Base-by-base conservation (phyloP, 2,797 vertebrate genomes). In the Poecilia velifera region DNA sequence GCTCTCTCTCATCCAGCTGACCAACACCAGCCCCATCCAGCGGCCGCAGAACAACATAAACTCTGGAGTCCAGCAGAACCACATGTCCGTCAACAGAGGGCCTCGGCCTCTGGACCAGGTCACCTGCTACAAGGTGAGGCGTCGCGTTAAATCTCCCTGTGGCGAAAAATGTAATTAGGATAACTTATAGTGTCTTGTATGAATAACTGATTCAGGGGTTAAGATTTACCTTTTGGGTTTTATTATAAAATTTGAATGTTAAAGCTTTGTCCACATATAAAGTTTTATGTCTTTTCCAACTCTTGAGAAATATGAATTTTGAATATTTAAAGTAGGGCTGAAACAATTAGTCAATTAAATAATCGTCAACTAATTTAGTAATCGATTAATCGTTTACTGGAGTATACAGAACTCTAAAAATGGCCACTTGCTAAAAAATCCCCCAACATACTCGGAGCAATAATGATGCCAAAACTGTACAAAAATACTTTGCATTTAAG, bases 41-140 rank as follows among this genome's bases (percentile, higher is more conserved):
- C 97, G 97, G 86, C 94, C 94, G 76, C 97, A 96, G 76, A 97
- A 98, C 90, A 96, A 97, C 95, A 94, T 90, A 2, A 95, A 96
- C 28, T 10, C 72, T 3, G 6, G 1, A 2, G 0, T 14, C 43
- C 92, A 84, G 14, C 92, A 93, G 49, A 97, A 96, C 84, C 96
- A 97, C 95, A 96, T 96, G 78, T 88, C 93, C 8, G 93, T 96
- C 76, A 97, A 97, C 93, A 96, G 98, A 90, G 98, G 98, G 55
- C 97, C 98, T 62, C 96, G 98, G 72, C 98, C 98, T 0, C 87
- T 99, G 93, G 98, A 99, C 89, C 98, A 99, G 94, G 98, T 99
- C 93, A 99, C 98, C 6, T 99, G 98, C 94, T 99, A 99, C 91
- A 99, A 99, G 97, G 98, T 98, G 91, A 96, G 86, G 34, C 46